Percentiles rank a stretch among this genome's conserved stretches.
These are phyloP conservation scores for Apocheima hispidaria DNA, from an alignment of 2,888 invertebrate species.

Conservation along the genomic window DNA sequence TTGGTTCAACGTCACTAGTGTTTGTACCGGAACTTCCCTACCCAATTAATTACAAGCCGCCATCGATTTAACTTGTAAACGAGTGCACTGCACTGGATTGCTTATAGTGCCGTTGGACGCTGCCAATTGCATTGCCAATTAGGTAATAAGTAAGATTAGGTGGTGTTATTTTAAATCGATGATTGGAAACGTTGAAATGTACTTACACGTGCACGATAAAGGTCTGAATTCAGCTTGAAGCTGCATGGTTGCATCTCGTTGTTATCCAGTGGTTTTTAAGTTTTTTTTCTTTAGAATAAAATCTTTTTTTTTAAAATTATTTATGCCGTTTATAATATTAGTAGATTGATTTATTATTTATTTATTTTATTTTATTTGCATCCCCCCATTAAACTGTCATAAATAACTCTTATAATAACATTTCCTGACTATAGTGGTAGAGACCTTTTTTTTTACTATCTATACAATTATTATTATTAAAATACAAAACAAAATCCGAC, in stretches of 20 bases:
- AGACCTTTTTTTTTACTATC: too few relatives aligned
- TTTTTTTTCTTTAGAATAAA: too few relatives aligned
- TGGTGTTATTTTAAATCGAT: neutral
- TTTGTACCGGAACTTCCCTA: constrained; percentile 64
- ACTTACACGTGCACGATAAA: neutral
- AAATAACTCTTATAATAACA: too few relatives aligned
- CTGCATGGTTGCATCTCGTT: neutral
- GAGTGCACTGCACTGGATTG: constrained; percentile 54
- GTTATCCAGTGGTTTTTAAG: too few relatives aligned
- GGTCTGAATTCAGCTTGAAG: neutral
- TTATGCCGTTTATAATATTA: too few relatives aligned
- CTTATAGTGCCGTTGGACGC: constrained; percentile 32
- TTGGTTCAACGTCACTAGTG: constrained; percentile 57
- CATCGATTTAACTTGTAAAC: constrained; percentile 80
- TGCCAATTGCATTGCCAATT: constrained; percentile 36
- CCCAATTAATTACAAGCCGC: constrained; percentile 75
- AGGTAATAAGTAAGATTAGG: constrained; percentile 13
- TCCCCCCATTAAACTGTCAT: too few relatives aligned
- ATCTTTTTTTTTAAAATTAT: too few relatives aligned
- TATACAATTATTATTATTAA: too few relatives aligned
- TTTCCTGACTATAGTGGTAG: too few relatives aligned
- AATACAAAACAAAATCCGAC: too few relatives aligned
- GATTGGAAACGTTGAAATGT: neutral
- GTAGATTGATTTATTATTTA: too few relatives aligned
- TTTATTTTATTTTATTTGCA: too few relatives aligned